These are phyloP conservation scores for Temnothorax nylanderi DNA, from an alignment of 1,140 invertebrate genomes.

Conservation along the genomic window DNA sequence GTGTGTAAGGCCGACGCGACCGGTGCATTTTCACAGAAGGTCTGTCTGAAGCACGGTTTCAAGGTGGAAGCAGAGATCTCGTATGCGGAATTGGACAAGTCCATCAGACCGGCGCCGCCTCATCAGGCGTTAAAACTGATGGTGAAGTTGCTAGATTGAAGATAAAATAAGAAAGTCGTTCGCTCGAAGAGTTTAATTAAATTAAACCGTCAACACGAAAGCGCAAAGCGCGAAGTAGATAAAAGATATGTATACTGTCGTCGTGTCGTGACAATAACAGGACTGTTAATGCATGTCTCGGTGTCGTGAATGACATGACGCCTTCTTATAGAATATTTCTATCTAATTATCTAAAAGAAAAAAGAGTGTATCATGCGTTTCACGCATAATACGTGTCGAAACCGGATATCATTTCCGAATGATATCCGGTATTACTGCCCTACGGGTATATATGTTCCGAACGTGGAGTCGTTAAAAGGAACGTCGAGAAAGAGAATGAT, in stretches of 20 bases:
- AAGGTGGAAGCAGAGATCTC: slow-evolving; percentile 87
- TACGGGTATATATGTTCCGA: slow-evolving; percentile 55
- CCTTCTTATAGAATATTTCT: slow-evolving; percentile 22
- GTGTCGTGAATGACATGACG: slow-evolving; percentile 14
- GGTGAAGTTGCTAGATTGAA: slow-evolving; percentile 84
- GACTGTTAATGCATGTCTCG: slow-evolving; percentile 75
- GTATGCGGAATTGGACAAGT: slow-evolving; percentile 88
- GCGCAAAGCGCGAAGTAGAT: slow-evolving; percentile 71
- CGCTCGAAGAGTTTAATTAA: slow-evolving; percentile 20
- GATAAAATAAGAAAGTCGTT: slow-evolving; percentile 27
- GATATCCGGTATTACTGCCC: slow-evolving; percentile 50
- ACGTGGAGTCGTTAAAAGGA: slow-evolving; percentile 24
- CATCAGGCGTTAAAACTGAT: slow-evolving; percentile 89
- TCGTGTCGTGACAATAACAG: slow-evolving; percentile 80
- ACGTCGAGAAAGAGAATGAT: slow-evolving; percentile 8
- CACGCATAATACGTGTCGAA: slow-evolving; percentile 50
- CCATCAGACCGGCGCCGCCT: slow-evolving; percentile 87
- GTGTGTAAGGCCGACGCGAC: slow-evolving; percentile 93
- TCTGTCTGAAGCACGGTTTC: slow-evolving; percentile 89
- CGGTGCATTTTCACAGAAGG: slow-evolving; percentile 91
- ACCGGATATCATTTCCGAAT: slow-evolving; percentile 35
- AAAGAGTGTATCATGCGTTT: slow-evolving; percentile 62
- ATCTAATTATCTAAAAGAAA: slow-evolving; percentile 19
- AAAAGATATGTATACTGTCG: slow-evolving; percentile 77
- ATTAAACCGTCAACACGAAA: slow-evolving; percentile 57